Evolutionary conservation across 2,113 vertebrate species (phyloP).

Genomic region (Nothobranchius kuhntae): DNA sequence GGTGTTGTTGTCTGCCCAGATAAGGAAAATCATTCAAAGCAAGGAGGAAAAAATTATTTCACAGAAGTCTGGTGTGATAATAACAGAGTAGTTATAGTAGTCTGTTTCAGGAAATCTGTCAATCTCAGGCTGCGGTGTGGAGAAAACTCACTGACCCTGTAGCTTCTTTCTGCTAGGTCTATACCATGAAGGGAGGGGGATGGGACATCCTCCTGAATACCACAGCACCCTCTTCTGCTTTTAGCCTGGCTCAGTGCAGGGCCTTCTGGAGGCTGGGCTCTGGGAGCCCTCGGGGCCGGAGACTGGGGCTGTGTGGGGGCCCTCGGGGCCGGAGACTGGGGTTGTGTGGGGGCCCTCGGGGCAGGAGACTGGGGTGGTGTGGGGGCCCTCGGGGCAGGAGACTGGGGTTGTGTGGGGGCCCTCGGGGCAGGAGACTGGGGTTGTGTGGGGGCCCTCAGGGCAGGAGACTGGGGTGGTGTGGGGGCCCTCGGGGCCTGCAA

Average conservation of each 20-base stretch:
- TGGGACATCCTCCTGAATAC: conserved; percentile 63
- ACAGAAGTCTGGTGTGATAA: background rate
- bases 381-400: conserved; percentile 47
- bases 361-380: conserved; percentile 63
- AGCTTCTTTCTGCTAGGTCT: conserved; percentile 78
- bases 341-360: conserved; percentile 61
- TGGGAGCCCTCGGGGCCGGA: conserved; percentile 46
- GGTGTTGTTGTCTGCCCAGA: conserved; percentile 79
- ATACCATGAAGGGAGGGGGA: conserved; percentile 63
- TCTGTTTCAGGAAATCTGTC: background rate
- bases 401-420: conserved; percentile 49
- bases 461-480: conserved; percentile 51
- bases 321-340: conserved; percentile 5
- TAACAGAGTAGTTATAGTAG: background rate
- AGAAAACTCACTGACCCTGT: conserved; percentile 84
- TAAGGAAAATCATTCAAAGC: background rate
- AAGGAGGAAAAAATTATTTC: too few species aligned
- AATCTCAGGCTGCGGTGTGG: conserved; percentile 12
- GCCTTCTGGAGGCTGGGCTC: conserved; percentile 71
- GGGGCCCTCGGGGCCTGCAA: conserved; percentile 47
- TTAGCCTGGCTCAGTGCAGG: conserved; percentile 58
- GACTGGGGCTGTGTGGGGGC: conserved; percentile 44
- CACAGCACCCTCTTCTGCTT: conserved; percentile 82
- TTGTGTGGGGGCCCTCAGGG: conserved; percentile 8
- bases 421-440: conserved; percentile 62